Evolutionary conservation across 2,113 vertebrate genomes (phyloP).

Genomic region (Tamias sibiricus): DNA sequence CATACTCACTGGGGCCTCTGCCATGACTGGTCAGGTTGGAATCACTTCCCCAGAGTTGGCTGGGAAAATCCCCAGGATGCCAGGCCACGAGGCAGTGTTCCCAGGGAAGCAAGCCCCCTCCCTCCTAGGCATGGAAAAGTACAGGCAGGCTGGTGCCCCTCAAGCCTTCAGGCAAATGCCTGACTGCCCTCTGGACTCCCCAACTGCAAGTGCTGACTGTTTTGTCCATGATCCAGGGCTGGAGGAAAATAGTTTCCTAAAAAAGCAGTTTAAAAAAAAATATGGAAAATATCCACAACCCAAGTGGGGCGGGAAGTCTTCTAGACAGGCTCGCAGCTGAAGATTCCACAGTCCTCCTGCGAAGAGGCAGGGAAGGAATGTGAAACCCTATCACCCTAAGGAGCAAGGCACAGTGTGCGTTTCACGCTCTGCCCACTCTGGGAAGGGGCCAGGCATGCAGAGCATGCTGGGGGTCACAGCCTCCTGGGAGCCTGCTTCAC

Average conservation of each 20-base stretch:
- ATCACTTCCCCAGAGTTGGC: slow-evolving; percentile 17
- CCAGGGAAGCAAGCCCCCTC: not conserved
- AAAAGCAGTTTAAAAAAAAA: slow-evolving; percentile 74
- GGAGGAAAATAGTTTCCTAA: slow-evolving; percentile 82
- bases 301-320: slow-evolving; percentile 83
- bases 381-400: slow-evolving; percentile 77
- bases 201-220: not conserved
- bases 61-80: slow-evolving; percentile 42
- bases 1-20: not conserved
- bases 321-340: slow-evolving; percentile 79
- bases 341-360: slow-evolving; percentile 78
- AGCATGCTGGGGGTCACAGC: not conserved
- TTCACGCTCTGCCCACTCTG: slow-evolving; percentile 50
- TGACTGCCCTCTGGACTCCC: slow-evolving; percentile 22
- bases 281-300: slow-evolving; percentile 83
- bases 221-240: slow-evolving; percentile 68
- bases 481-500: not conserved
- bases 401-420: slow-evolving; percentile 44
- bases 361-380: slow-evolving; percentile 81
- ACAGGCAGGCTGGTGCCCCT: not conserved
- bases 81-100: not conserved
- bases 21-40: slow-evolving; percentile 1
- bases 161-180: slow-evolving; percentile 17
- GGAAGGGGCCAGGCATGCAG: slow-evolving; percentile 15
- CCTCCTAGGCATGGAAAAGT: slow-evolving; percentile 71